Percentiles rank a stretch among this genome's conserved stretches.
phyloP scores from a whole-genome alignment of 2,888 invertebrate genomes.

The Aromia moschata region DNA sequence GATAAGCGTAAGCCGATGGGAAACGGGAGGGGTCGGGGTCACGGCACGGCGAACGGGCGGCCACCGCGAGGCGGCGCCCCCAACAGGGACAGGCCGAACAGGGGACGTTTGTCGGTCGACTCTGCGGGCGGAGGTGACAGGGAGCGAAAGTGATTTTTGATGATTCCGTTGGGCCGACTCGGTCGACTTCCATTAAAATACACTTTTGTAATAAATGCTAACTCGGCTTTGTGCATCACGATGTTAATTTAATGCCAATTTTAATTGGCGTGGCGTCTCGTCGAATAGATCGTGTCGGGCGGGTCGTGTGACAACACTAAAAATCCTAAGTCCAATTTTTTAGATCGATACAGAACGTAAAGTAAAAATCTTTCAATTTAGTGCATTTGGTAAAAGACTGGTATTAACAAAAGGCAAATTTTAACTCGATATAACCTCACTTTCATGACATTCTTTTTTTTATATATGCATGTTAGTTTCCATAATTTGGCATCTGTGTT shows the following conservation, averaged over 20 bases:
- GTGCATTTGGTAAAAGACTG: too few relatives aligned
- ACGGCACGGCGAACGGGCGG: constrained; percentile 57
- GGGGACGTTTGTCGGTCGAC: constrained; percentile 56
- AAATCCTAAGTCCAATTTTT: too few relatives aligned
- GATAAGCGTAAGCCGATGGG: constrained; percentile 56
- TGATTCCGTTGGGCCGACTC: constrained; percentile 37
- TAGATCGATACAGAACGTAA: too few relatives aligned
- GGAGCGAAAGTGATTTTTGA: constrained; percentile 56
- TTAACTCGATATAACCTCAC: too few relatives aligned
- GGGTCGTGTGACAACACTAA: too few relatives aligned
- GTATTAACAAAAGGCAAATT: too few relatives aligned
- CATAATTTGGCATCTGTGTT: too few relatives aligned
- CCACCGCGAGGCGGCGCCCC: constrained; percentile 57
- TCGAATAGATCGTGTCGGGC: background rate
- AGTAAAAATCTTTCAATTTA: too few relatives aligned
- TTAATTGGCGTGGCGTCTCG: background rate
- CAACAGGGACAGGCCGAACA: constrained; percentile 50
- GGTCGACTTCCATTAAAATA: constrained; percentile 51
- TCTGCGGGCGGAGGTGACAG: constrained; percentile 59
- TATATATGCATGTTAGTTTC: too few relatives aligned
- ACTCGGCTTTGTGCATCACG: constrained; percentile 55
- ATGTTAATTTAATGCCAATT: constrained; percentile 23
- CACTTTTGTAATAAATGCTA: constrained; percentile 48
- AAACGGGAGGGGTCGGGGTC: constrained; percentile 53
- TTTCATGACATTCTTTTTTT: too few relatives aligned